Evolutionary conservation across 2,888 invertebrate species (phyloP), one percentile per base, ranked within the genome.

Genomic region (Tipula unca): DNA sequence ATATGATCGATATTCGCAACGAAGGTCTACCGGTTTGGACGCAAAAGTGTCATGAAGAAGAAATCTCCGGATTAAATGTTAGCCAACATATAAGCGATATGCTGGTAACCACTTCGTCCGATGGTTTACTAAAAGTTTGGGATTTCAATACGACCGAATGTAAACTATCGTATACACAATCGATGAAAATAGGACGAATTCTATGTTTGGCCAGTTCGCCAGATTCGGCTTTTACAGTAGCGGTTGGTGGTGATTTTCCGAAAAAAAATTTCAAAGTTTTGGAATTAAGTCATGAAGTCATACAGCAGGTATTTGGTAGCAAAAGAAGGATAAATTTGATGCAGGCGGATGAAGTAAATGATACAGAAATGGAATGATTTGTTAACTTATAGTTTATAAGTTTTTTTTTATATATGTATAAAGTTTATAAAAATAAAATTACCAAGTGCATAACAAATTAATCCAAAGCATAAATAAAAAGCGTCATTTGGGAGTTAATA

Each of bases 81-180:
- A 97, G 96, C 89, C 92, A 93, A 0, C 92, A 93, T 86, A 94
- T 96, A 86, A 94, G 95, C 0, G 96, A 96, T 3, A 91, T 97
- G 85, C 91, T 98, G 89, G 92, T 96, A 1, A 96, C 97, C 0
- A 93, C 94, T 0, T 95, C 96, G 5, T 93, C 94, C 1, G 98
- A 98, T 89, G 95, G 95, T 87, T 92, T 92, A n/a, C 89, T 97
- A 3, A 97, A 97, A 92, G 93, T 96, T 0, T 98, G 98, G 98
- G 97, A 98, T 89, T 93, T 85, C 48, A 48, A 82, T 82, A 35
- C 83, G 69, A 82, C 14, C 5, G 69, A 48, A 85, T 42, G 69
- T 13, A 69, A 84, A 84, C 35, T 32, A 13, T 25, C 89, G 91
- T 88, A 91, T 92, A 0, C 88, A 89, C 87, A 91, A 91, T 87